These are phyloP conservation scores for Tenualosa ilisha DNA, from an alignment of 2,797 vertebrate species.

Conservation along the genomic window DNA sequence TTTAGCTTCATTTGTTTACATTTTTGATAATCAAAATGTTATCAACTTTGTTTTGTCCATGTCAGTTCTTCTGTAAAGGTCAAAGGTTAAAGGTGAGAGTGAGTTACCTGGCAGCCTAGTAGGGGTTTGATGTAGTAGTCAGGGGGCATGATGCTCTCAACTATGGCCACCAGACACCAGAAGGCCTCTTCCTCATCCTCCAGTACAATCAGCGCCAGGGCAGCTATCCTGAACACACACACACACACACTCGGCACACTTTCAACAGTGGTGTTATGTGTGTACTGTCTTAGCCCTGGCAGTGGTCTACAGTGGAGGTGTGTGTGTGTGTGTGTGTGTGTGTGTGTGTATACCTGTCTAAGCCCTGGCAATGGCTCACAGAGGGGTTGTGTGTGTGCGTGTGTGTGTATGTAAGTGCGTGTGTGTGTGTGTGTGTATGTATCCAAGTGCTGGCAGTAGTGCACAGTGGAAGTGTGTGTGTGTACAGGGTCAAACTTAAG, in stretches of 20 bases:
- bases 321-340: neutral
- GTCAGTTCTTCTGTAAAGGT: neutral
- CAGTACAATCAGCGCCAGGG: conserved; percentile 86
- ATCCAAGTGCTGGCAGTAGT: no score
- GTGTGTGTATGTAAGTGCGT: no score
- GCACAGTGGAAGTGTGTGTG: no score
- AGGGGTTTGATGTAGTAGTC: conserved; percentile 92
- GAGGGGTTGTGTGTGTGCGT: neutral
- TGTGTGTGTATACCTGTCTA: conserved; percentile 43
- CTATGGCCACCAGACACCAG: conserved; percentile 90
- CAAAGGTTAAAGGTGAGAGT: neutral
- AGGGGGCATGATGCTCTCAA: conserved; percentile 87
- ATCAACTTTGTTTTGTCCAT: no score
- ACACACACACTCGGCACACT: neutral
- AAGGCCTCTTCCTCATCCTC: conserved; percentile 90
- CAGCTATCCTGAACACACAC: conserved; percentile 79
- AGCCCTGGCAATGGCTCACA: conserved; percentile 44
- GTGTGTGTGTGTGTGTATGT: no score
- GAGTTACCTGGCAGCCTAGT: conserved; percentile 86
- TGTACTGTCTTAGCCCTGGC: no score
- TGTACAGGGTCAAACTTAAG: no score
- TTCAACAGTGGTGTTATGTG: no score
- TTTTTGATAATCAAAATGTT: no score
- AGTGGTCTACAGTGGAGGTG: neutral
- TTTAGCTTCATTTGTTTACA: no score